These are phyloP conservation scores for Ageneiosus marmoratus DNA, from an alignment of 2,113 vertebrate species.

Conservation along the genomic window DNA sequence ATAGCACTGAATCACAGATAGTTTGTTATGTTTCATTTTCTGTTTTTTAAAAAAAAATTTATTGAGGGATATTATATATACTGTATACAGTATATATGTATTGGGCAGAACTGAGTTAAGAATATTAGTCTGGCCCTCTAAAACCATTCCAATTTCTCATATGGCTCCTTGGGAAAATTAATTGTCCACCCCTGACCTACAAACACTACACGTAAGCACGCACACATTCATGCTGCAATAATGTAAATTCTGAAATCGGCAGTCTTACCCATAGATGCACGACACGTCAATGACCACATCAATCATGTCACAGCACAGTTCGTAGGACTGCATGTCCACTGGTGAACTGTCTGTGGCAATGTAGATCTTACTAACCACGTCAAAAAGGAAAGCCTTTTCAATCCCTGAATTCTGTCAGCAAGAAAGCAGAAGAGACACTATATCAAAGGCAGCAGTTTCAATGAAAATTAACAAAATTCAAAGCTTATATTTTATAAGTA, in stretches of 20 bases:
- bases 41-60: too few species aligned
- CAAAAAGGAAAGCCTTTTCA: slow-evolving; percentile 98
- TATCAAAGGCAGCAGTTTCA: background rate
- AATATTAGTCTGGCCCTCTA: too few species aligned
- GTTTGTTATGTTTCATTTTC: too few species aligned
- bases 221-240: background rate
- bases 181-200: too few species aligned
- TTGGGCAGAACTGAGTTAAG: too few species aligned
- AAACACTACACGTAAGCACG: background rate
- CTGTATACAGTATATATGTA: too few species aligned
- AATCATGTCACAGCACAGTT: slow-evolving; percentile 98
- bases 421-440: background rate
- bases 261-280: slow-evolving; percentile 96
- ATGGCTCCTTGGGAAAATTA: too few species aligned
- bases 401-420: slow-evolving; percentile 94
- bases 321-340: slow-evolving; percentile 99
- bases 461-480: background rate
- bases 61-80: too few species aligned
- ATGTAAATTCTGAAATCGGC: background rate
- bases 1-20: too few species aligned
- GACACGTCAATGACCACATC: slow-evolving; percentile 99
- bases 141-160: too few species aligned
- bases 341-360: slow-evolving; percentile 98
- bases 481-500: background rate
- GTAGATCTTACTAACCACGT: slow-evolving; percentile 99